These are phyloP conservation scores for Gortyna flavago DNA, from an alignment of 2,888 invertebrate species.

Conservation along the genomic window DNA sequence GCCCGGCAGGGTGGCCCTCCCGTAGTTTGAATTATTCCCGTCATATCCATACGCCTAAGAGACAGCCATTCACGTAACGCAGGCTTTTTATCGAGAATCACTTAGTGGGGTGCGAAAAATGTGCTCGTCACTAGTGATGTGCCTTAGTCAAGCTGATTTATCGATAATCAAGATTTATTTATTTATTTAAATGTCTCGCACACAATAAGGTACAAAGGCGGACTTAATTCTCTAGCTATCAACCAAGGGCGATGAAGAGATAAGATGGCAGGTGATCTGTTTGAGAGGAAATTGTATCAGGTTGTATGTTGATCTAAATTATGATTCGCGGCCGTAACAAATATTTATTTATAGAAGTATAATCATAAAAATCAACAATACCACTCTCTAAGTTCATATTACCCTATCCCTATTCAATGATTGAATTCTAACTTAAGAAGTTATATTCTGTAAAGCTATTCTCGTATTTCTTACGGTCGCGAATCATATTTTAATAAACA, in stretches of 20 bases:
- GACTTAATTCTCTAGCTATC: neutral
- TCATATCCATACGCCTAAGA: conserved; percentile 63
- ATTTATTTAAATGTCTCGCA: neutral
- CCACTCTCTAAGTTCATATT: too few relatives aligned
- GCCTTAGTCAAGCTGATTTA: conserved; percentile 8
- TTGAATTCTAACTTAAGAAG: too few relatives aligned
- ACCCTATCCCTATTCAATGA: too few relatives aligned
- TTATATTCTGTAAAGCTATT: neutral
- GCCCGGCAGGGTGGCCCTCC: conserved; percentile 29
- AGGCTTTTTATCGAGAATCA: conserved; percentile 68
- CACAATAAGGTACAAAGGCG: neutral
- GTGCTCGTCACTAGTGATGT: conserved; percentile 52
- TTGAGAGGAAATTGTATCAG: neutral
- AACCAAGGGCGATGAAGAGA: neutral
- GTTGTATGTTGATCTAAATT: neutral
- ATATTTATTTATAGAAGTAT: neutral
- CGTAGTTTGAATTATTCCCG: conserved; percentile 62
- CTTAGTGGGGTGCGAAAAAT: conserved; percentile 69
- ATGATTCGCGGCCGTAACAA: neutral
- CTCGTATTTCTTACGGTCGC: neutral
- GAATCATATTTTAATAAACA: neutral
- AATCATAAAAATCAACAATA: too few relatives aligned
- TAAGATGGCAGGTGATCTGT: neutral
- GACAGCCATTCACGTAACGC: conserved; percentile 63
- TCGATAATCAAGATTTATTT: conserved; percentile 10